A percentile compares a stretch with the other conserved stretches of the same genome.
These are phyloP conservation scores for Erpornis zantholeuca DNA, from an alignment of 2,113 vertebrate genomes.

Conservation along the genomic window DNA sequence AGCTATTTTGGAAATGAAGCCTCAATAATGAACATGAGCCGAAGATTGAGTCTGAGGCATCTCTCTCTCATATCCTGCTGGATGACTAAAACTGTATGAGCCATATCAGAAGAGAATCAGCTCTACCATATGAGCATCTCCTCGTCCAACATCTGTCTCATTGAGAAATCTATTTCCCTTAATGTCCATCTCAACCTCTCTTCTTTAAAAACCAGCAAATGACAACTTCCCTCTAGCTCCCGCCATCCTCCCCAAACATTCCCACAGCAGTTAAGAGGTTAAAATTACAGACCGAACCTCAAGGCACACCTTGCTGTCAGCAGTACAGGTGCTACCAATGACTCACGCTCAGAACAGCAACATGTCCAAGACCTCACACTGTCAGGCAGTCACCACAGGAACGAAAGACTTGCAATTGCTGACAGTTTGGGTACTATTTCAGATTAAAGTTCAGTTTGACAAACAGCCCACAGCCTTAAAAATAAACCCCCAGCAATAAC, in stretches of 20 bases:
- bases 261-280: neutral
- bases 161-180: neutral
- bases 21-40: neutral
- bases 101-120: neutral
- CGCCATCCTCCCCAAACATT: neutral
- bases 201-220: neutral
- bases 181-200: neutral
- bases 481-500: neutral
- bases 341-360: neutral
- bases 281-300: neutral
- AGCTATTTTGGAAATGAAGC: neutral
- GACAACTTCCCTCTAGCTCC: neutral
- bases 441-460: neutral
- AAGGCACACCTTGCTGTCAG: neutral
- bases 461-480: neutral
- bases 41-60: neutral
- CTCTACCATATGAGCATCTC: neutral
- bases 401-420: neutral
- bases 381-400: neutral
- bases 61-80: neutral
- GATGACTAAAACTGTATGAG: neutral
- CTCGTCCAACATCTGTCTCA: neutral
- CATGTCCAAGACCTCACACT: neutral
- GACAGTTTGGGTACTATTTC: neutral
- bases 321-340: neutral